A percentile compares a stretch with the other conserved stretches of the same genome.
phyloP scores from a whole-genome alignment of 1,140 invertebrate genomes.

The Musca domestica region DNA sequence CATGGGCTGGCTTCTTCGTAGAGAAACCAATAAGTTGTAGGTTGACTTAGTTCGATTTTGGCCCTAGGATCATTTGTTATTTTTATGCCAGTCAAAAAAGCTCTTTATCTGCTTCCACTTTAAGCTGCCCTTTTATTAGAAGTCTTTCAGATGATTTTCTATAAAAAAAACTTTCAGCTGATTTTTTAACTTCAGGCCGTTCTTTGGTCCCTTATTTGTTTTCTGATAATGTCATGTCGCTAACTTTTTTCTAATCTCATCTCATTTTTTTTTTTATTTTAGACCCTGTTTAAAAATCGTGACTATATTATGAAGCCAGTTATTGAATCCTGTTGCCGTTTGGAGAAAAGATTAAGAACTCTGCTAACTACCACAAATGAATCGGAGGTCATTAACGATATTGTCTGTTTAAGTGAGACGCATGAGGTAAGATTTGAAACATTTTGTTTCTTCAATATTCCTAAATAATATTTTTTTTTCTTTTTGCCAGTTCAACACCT shows the following conservation, averaged over 20 bases:
- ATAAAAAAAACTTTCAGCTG: too few relatives aligned
- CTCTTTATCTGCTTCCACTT: too few relatives aligned
- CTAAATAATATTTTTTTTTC: not conserved
- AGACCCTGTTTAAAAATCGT: slow-evolving; percentile 50
- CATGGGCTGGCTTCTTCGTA: too few relatives aligned
- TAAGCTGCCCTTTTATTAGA: too few relatives aligned
- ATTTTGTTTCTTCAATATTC: not conserved
- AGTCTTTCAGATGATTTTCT: too few relatives aligned
- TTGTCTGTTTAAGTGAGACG: slow-evolving; percentile 37
- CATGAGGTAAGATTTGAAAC: slow-evolving; percentile 38
- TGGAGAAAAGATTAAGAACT: slow-evolving; percentile 47
- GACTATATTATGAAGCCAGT: slow-evolving; percentile 46
- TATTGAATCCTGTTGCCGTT: slow-evolving; percentile 47
- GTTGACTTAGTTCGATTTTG: too few relatives aligned
- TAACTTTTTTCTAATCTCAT: not conserved
- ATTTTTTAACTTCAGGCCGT: too few relatives aligned
- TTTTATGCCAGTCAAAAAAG: too few relatives aligned
- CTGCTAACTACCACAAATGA: slow-evolving; percentile 49
- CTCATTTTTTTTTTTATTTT: not conserved
- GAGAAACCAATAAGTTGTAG: too few relatives aligned
- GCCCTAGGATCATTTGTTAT: too few relatives aligned
- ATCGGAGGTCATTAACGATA: slow-evolving; percentile 51
- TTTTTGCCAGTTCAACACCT: slow-evolving; percentile 43
- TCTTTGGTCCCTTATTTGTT: too few relatives aligned
- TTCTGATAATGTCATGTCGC: not conserved